Evolutionary conservation across 2,113 vertebrate genomes (phyloP).

Genomic region (Pundamilia nyererei): DNA sequence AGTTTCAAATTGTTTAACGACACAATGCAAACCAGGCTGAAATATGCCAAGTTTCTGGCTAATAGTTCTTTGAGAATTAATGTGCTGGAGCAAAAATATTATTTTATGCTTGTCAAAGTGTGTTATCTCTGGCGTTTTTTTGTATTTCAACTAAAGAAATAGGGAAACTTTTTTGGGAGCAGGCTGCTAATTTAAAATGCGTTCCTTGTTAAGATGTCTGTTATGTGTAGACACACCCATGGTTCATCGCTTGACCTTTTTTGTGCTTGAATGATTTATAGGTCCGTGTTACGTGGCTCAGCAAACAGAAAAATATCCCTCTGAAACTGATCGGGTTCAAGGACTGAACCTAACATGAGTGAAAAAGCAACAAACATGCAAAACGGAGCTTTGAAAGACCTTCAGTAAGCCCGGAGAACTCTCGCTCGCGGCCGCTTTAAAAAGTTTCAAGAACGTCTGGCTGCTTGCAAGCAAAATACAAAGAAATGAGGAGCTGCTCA

Average conservation of each 20-base stretch:
- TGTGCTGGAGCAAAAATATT: not conserved
- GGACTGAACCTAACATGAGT: not conserved
- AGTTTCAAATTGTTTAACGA: rapidly evolving
- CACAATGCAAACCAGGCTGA: not conserved
- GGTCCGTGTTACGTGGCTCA: not conserved
- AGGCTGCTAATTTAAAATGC: not conserved
- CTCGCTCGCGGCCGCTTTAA: not conserved
- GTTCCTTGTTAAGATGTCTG: not conserved
- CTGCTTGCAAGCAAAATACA: not conserved
- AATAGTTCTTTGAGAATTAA: not conserved
- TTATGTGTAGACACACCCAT: not conserved
- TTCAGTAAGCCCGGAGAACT: not conserved
- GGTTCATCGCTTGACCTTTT: not conserved
- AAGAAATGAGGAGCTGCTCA: not conserved
- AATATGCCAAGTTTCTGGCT: not conserved
- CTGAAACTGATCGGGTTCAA: not conserved
- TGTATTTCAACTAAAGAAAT: not conserved
- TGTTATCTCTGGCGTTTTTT: not conserved
- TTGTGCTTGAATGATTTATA: not conserved
- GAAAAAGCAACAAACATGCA: not conserved
- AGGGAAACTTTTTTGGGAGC: not conserved
- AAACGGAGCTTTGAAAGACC: not conserved
- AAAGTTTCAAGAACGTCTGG: not conserved
- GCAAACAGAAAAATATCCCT: not conserved
- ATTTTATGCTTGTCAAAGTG: not conserved